phyloP scores from a whole-genome alignment of 2,888 invertebrate species.

The Leptinotarsa tumamoca region DNA sequence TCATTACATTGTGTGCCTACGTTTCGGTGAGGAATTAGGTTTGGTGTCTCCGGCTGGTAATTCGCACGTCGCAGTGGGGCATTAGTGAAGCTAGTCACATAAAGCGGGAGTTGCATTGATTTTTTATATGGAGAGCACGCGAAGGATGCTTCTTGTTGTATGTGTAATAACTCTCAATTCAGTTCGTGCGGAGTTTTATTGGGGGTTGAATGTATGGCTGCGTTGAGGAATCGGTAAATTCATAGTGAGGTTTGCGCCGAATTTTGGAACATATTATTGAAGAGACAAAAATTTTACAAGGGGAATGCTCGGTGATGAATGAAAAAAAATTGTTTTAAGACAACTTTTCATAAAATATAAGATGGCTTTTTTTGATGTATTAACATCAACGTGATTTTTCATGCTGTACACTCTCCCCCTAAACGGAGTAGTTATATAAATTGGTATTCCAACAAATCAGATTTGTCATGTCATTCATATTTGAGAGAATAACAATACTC shows the following conservation, averaged over 20 bases:
- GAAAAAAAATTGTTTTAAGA: too few relatives aligned
- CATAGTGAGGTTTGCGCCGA: not conserved
- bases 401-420: too few relatives aligned
- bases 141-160: constrained; percentile 6
- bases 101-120: constrained; percentile 18
- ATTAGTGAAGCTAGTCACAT: constrained; percentile 18
- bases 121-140: constrained; percentile 16
- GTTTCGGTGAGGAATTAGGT: constrained; percentile 5
- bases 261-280: not conserved
- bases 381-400: too few relatives aligned
- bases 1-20: constrained; percentile 10
- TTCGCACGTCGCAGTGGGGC: constrained; percentile 10
- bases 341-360: too few relatives aligned
- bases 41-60: not conserved
- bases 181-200: not conserved
- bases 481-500: too few relatives aligned
- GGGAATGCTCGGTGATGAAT: too few relatives aligned
- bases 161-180: constrained; percentile 20
- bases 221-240: not conserved
- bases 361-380: too few relatives aligned
- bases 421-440: too few relatives aligned
- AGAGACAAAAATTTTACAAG: not conserved
- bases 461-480: too few relatives aligned
- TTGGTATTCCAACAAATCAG: too few relatives aligned
- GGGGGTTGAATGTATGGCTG: constrained; percentile 1